phyloP scores from a whole-genome alignment of 2,113 vertebrate species.

The Podarcis cretensis region DNA sequence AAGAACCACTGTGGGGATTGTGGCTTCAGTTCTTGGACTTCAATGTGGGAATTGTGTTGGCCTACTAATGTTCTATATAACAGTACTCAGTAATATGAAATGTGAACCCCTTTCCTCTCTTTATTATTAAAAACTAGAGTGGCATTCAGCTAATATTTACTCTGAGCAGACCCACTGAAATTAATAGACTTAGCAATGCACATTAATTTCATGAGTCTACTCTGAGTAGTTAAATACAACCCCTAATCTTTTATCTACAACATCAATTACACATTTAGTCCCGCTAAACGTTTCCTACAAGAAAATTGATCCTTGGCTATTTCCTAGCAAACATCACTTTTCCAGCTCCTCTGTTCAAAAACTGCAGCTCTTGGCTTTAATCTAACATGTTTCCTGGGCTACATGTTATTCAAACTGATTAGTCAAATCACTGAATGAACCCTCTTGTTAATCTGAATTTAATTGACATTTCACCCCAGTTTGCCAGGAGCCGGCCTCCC shows the following conservation, averaged over 20 bases:
- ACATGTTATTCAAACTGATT: conserved; percentile 36
- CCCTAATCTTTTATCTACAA: not conserved
- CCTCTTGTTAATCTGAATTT: conserved; percentile 23
- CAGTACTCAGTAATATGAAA: not conserved
- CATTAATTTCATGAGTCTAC: too few species aligned
- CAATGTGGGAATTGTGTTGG: not conserved
- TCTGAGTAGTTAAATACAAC: too few species aligned
- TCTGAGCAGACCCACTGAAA: too few species aligned
- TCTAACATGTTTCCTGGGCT: conserved; percentile 24
- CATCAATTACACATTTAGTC: not conserved
- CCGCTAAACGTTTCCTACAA: not conserved
- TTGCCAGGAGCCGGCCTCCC: not conserved
- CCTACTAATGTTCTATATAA: not conserved
- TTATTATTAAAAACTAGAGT: not conserved
- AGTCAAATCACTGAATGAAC: conserved; percentile 30
- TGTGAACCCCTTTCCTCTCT: not conserved
- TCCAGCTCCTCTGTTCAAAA: not conserved
- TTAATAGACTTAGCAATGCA: too few species aligned
- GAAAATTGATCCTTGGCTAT: not conserved
- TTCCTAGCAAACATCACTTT: conserved; percentile 1
- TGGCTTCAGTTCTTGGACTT: not conserved
- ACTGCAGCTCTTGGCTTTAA: not conserved
- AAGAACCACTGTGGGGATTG: not conserved
- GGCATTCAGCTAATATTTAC: too few species aligned
- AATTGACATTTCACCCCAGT: conserved; percentile 12